Evolutionary conservation across 1,140 invertebrate species (phyloP).

Genomic region (Bilobella aurantiaca): DNA sequence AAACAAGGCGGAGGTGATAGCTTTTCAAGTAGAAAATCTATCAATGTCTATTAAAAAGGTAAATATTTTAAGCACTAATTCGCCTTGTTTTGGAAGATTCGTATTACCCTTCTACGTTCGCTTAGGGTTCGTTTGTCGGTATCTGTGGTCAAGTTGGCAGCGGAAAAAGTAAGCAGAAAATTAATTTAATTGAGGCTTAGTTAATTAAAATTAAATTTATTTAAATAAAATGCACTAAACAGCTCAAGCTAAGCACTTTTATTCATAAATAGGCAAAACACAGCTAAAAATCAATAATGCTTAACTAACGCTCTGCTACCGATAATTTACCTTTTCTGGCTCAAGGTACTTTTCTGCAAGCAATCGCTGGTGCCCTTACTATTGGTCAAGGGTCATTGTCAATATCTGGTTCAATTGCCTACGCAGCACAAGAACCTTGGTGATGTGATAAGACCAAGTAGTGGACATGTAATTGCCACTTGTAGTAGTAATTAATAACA

Average conservation of each 20-base stretch:
- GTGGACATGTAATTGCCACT: too few relatives aligned
- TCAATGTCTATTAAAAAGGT: constrained; percentile 19
- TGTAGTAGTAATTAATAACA: too few relatives aligned
- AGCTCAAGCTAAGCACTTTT: too few relatives aligned
- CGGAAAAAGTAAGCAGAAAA: constrained; percentile 42
- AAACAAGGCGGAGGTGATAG: neutral
- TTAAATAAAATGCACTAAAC: too few relatives aligned
- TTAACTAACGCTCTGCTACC: too few relatives aligned
- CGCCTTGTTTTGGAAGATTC: neutral
- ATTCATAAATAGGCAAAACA: too few relatives aligned
- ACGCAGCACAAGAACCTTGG: constrained; percentile 57
- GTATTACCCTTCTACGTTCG: constrained; percentile 4
- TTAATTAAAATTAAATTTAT: too few relatives aligned
- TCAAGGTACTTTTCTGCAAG: constrained; percentile 48
- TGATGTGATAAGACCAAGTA: too few relatives aligned
- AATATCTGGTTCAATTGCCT: constrained; percentile 51
- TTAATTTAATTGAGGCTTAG: neutral
- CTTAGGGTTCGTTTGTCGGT: constrained; percentile 50
- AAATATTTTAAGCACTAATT: neutral
- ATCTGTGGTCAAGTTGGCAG: constrained; percentile 56
- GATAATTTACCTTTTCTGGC: too few relatives aligned
- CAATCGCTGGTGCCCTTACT: constrained; percentile 51
- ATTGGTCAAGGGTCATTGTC: constrained; percentile 45
- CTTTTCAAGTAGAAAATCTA: constrained; percentile 20
- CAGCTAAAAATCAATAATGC: too few relatives aligned